phyloP scores from a whole-genome alignment of 2,888 invertebrate genomes.

The Acronicta aceris region DNA sequence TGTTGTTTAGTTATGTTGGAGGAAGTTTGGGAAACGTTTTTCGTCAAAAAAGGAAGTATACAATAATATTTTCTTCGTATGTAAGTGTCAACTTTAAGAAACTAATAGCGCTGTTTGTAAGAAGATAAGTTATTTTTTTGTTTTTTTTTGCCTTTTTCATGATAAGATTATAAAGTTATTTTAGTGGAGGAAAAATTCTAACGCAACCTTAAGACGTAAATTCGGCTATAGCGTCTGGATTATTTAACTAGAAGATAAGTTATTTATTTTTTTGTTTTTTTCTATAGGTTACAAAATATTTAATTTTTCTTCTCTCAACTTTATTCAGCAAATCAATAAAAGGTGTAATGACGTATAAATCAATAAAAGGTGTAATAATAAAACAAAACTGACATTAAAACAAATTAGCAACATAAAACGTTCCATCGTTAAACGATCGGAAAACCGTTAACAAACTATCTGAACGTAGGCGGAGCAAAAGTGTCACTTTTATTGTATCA shows the following conservation, averaged over 20 bases:
- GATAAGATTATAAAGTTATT: too few relatives aligned
- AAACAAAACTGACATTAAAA: slow-evolving; percentile 2
- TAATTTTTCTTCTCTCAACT: not conserved
- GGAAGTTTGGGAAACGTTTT: slow-evolving; percentile 28
- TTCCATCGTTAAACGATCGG: slow-evolving; percentile 4
- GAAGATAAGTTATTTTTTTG: too few relatives aligned
- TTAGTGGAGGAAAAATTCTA: too few relatives aligned
- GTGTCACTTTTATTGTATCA: slow-evolving; percentile 1
- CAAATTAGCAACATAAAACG: slow-evolving; percentile 4
- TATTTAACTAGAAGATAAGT: too few relatives aligned
- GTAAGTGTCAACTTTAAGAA: not conserved
- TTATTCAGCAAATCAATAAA: not conserved
- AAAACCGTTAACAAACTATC: slow-evolving; percentile 7
- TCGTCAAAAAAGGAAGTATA: not conserved
- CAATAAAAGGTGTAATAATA: not conserved
- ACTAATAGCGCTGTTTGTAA: too few relatives aligned
- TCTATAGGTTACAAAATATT: too few relatives aligned
- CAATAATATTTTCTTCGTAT: too few relatives aligned
- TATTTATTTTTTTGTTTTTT: too few relatives aligned
- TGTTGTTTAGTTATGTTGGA: slow-evolving; percentile 9
- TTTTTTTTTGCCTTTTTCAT: too few relatives aligned
- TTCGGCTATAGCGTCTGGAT: too few relatives aligned
- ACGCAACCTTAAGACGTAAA: too few relatives aligned
- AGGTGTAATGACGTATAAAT: slow-evolving; percentile 6
- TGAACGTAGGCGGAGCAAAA: slow-evolving; percentile 3